Base-by-base conservation (phyloP, 2,113 vertebrate species). In the Cebus imitator region DNA sequence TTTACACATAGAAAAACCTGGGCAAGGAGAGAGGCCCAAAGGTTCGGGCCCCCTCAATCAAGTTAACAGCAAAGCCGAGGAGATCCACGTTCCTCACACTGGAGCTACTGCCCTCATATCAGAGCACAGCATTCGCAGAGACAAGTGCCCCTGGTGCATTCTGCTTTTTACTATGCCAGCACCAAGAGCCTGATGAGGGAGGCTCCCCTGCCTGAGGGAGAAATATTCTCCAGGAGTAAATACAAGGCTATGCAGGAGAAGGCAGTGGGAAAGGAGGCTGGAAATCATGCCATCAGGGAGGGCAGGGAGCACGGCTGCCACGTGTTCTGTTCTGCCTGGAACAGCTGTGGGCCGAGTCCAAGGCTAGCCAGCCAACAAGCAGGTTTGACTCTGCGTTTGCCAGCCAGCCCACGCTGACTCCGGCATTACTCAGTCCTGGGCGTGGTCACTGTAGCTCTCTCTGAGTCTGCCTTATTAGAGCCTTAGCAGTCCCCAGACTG, bases 341-440 rank as follows among this genome's bases (percentile, higher is more conserved):
- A 43, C n/a, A 37, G 58, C 64, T 58, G 8, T 25, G 20, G 18
- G 66, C 43, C 3, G 0, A 55, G 80, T 45, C 10, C 43, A 37
- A 48, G 0, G 37, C 45, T 75, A 20, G 76, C 35, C 57, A 18
- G 25, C 64, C 43, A 66, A 55, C 73, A 18, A 12, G 87, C 25
- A n/a, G 79, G 58, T 37, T 73, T 73, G 87, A 80, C 37, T 68
- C 10, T 45, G 87, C 18, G 0, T 83, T 82, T 92, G 78, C 87
- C 92, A 80, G 78, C 57, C 82, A 82, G 37, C 66, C 72, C 48
- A 72, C 3, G 12, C 73, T 55, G 94, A 70, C 68, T 27, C 7
- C 14, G 32, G 13, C 9, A 6, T 76, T 79, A 91, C 76, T 94
- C 85, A 95, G 88, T 18, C 13, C 58, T 20, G 61, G 96, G 78